Evolutionary conservation across 2,797 vertebrate genomes (phyloP), one percentile per base, ranked within the genome.

Genomic region (Hemitrygon akajei): DNA sequence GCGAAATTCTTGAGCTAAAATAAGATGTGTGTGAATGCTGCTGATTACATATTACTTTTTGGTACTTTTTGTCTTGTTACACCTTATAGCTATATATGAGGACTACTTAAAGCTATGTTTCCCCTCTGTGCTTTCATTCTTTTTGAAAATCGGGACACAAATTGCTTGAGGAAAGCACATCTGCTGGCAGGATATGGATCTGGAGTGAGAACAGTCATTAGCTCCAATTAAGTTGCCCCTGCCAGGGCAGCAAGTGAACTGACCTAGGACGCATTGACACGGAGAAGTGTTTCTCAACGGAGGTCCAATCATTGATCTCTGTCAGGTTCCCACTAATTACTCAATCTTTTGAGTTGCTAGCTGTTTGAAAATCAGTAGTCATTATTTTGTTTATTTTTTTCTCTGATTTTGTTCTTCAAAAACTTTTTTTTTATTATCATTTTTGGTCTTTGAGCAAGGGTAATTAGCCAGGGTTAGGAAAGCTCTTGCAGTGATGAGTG

Each of bases 361-460:
- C 86, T 69, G 60, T 89, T 89, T 89, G 60, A 89, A 89, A 89
- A 66, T 89, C 63, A 37, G n/a, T 37, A 69, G 86, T 89, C 66
- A 34, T 37, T 66, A 66, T 66, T 69, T 89, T 37, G n/a, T 37
- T 22, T 47, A 47, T 47, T 18, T 37, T 69, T 37, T 63, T 20
- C n/a, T 69, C 7, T 89, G 63, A 89, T 37, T 66, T 89, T 69
- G 14, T 89, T 89, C 60, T 34, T 89, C 66, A 86, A 60, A 80
- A n/a, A 30, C 20, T n/a, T 66, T 34, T 34, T 34, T 34, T 60
- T 7, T 60, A 34, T 89, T 69, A 1, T 7, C 63, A 89, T 34
- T 7, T 89, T 89, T 69, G n/a, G n/a, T 22, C 20, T 4, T 89
- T 66, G 63, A 60, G n/a, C n/a, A 37, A 16, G n/a, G 18, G n/a